Conservation (phyloP, 64 coral and sea anemone genomes). For the Exaiptasia diaphana region DNA sequence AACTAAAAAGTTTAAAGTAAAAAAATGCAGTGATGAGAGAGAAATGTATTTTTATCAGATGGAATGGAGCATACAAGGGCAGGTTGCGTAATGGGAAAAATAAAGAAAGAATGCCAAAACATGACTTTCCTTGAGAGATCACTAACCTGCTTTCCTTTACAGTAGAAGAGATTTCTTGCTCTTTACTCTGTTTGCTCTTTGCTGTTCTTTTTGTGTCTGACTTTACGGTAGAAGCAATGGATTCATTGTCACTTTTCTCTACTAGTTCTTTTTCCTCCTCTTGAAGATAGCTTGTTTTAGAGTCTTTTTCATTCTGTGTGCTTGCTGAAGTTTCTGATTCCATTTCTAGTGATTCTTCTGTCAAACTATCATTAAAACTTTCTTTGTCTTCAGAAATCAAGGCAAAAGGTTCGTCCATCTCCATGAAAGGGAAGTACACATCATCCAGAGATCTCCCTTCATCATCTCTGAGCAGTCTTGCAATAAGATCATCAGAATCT, state of each 20-base stretch:
- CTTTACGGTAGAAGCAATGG: constrained; percentile 11
- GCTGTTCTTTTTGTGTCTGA: constrained; percentile 21
- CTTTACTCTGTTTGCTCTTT: background rate
- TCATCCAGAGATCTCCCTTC: constrained; percentile 42
- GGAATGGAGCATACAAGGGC: no score
- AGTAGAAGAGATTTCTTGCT: background rate
- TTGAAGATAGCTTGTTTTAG: no score
- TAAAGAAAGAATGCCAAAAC: background rate
- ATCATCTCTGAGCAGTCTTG: constrained; percentile 55
- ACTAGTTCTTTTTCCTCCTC: no score
- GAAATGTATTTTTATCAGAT: background rate
- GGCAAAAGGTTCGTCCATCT: background rate
- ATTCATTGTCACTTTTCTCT: no score
- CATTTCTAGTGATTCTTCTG: no score
- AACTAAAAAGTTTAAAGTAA: constrained; percentile 1
- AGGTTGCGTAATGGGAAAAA: background rate
- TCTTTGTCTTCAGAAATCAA: constrained; percentile 1
- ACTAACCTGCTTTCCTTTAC: background rate
- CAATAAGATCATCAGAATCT: constrained; percentile 55
- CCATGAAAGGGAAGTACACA: constrained; percentile 5
- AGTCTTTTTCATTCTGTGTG: no score
- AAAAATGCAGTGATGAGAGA: background rate
- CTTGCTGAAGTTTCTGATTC: no score
- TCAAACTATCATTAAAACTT: background rate
- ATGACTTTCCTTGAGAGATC: background rate